phyloP scores from a whole-genome alignment of 2,888 invertebrate species.

The Himalopsyche tibetana region DNA sequence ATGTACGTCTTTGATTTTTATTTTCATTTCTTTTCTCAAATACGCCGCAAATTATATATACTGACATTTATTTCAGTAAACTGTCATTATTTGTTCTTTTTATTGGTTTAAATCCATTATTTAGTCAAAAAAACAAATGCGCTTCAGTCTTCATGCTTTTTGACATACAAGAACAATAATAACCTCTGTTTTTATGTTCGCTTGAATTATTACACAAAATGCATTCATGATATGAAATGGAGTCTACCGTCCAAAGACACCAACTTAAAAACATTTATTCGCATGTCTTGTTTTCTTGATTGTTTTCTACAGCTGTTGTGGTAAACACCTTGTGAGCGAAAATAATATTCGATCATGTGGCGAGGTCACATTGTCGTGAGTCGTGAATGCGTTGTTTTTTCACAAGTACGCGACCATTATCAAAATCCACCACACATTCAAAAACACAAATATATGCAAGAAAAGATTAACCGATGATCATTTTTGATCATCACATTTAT shows the following conservation, averaged over 20 bases:
- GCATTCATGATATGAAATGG: background rate
- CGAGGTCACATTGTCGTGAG: slow-evolving; percentile 40
- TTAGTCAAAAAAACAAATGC: background rate
- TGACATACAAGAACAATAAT: slow-evolving; percentile 14
- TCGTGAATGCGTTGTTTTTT: slow-evolving; percentile 22
- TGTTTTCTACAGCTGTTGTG: slow-evolving; percentile 34
- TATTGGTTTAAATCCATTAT: no score
- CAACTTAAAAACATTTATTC: background rate
- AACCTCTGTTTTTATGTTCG: slow-evolving; percentile 3
- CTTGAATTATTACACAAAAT: slow-evolving; percentile 3
- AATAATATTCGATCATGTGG: slow-evolving; percentile 32
- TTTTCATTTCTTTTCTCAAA: no score
- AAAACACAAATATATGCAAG: background rate
- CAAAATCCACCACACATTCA: background rate
- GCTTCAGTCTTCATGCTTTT: slow-evolving; percentile 13
- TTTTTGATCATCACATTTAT: background rate
- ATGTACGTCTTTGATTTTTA: no score
- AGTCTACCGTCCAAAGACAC: background rate
- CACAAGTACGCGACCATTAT: slow-evolving; percentile 11
- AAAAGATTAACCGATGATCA: background rate
- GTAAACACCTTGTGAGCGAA: slow-evolving; percentile 40
- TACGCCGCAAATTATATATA: no score
- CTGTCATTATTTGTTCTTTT: no score
- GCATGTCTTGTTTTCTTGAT: slow-evolving; percentile 16
- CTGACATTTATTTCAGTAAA: no score